Base-by-base conservation (phyloP, 2,888 invertebrate species). In the Sepiola atlantica region DNA sequence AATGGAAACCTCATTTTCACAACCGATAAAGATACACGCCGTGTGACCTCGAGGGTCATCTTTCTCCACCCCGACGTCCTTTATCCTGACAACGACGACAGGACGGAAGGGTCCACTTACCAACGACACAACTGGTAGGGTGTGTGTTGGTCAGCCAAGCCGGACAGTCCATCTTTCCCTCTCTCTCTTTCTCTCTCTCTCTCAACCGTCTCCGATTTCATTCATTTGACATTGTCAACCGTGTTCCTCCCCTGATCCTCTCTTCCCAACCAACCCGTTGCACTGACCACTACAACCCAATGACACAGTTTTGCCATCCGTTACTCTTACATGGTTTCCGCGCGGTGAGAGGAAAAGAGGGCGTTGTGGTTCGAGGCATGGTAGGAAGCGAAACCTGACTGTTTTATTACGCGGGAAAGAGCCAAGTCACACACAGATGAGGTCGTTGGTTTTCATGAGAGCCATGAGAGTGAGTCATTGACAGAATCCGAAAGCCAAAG, bases 321-420 rank as follows among this genome's bases (percentile, higher is more conserved):
- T 77, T 77, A 14, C 3, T 77, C 77, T 77, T 16, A 77, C 77
- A 77, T 77, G n/a, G n/a, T n/a, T 77, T 77, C 77, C 77, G 77
- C 32, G n/a, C 77, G 14, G 28, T 8, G 18, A n/a, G 16, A 32
- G 77, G 16, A 8, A n/a, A 32, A 77, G n/a, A 77, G 77, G n/a
- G 77, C 16, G 77, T 77, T 77, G 77, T n/a, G 77, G 77, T n/a
- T n/a, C 8, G 28, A 1, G 77, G 16, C n/a, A 12, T 16, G 77
- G 77, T n/a, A 32, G 77, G 77, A 77, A 77, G 77, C 77, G 77
- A 77, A 77, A 77, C 77, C 77, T 32, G 77, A 77, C 77, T 77
- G 77, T 32, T 77, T 77, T 77, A n/a, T 77, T 77, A 10, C n/a
- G n/a, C 77, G 77, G 77, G 32, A 77, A 77, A 77, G 12, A n/a